These are phyloP conservation scores for Toxotes lorentzi DNA, from an alignment of 2,797 vertebrate species.

Conservation along the genomic window DNA sequence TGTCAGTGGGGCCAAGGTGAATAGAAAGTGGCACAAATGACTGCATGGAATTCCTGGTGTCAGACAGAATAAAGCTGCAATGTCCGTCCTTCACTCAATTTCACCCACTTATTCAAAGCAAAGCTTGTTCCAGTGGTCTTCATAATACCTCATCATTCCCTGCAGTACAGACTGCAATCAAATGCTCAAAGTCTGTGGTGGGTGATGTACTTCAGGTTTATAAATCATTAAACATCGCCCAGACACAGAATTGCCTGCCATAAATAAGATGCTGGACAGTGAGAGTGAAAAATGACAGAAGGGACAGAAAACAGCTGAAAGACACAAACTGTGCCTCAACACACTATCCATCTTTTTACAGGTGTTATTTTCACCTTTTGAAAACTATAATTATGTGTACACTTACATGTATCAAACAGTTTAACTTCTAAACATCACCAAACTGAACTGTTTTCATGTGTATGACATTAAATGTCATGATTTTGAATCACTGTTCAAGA, in stretches of 20 bases:
- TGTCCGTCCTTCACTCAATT: slow-evolving; percentile 30
- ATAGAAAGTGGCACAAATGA: slow-evolving; percentile 79
- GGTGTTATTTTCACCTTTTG: background rate
- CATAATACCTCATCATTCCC: slow-evolving; percentile 11
- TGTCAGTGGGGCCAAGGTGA: slow-evolving; percentile 64
- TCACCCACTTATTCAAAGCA: slow-evolving; percentile 44
- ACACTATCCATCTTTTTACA: background rate
- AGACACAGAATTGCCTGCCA: slow-evolving; percentile 16
- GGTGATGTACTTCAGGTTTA: slow-evolving; percentile 4
- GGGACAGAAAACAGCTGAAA: background rate
- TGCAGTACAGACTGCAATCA: background rate
- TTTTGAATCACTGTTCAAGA: background rate
- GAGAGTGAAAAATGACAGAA: background rate
- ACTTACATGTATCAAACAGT: background rate
- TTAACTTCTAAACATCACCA: background rate
- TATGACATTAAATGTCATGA: background rate
- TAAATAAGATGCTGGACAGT: slow-evolving; percentile 14
- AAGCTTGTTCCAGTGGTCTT: slow-evolving; percentile 16
- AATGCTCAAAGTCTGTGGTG: background rate
- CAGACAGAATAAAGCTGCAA: slow-evolving; percentile 54
- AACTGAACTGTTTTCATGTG: background rate
- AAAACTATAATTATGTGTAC: background rate
- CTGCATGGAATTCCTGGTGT: slow-evolving; percentile 71
- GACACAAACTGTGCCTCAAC: background rate
- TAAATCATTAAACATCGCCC: slow-evolving; percentile 14